Base-by-base conservation (phyloP, 2,888 invertebrate species). In the Hyalella azteca region DNA sequence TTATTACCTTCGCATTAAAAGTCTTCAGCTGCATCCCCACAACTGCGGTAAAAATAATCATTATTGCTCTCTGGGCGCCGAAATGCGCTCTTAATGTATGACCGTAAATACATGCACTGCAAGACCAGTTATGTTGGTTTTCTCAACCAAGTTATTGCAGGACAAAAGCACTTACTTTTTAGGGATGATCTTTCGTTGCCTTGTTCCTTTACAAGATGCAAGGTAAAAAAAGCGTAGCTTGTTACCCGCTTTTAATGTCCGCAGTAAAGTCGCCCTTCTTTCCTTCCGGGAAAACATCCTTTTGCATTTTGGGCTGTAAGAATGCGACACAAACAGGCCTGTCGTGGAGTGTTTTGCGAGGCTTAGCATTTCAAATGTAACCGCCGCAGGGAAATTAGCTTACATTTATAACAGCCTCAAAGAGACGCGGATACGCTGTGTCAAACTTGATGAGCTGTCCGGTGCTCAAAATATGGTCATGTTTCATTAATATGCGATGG, bases 201-300 rank as follows among this genome's bases (percentile, higher is more conserved):
- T 66, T 66, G 66, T 66, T 66, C 66, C 66, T 36, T 36, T 32
- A 36, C 66, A 22, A 66, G 66, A 66, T 66, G 66, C 36, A 29
- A 66, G 66, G 66, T 66, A 66, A 36, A 66, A 66, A 36, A 66
- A 66, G 36, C 36, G 66, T 66, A 66, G 66, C 66, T 66, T 66
- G 66, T 66, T 66, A 36, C 66, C 29, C 36, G 66, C 36, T 66
- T 66, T 66, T 66, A 66, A 66, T 66, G 66, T 66, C 19, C 36
- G 36, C 36, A 36, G 9, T 36, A 66, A 66, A 36, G 0, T 13
- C 13, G 45, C 19, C 19, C 36, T 66, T 66, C 36, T 66, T 13
- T 22, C 11, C n/a, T 66, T 66, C 32, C 32, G 22, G 36, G 66
- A 66, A 66, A 66, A 66, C 66, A 66, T 66, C 66, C 66, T 66